These are phyloP conservation scores for Lithophane ornitopus DNA, from an alignment of 2,888 invertebrate genomes.

Conservation along the genomic window DNA sequence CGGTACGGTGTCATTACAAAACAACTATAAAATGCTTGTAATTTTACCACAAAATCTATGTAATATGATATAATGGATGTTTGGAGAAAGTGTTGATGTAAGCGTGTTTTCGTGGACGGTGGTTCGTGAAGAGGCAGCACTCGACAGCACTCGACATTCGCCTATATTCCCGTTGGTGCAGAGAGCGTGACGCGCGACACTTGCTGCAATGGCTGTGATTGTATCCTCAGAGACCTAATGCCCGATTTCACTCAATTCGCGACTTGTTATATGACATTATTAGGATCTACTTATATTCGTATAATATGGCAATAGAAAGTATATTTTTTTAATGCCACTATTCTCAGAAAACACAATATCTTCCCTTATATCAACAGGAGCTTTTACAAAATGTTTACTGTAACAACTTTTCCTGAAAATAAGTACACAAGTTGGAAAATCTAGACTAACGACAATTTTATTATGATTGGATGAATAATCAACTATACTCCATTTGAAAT, in stretches of 20 bases:
- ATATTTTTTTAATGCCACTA: not conserved
- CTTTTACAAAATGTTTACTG: slow-evolving; percentile 7
- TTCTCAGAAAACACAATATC: not conserved
- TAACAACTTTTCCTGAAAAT: not conserved
- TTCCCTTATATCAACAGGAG: not conserved
- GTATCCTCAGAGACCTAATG: slow-evolving; percentile 43
- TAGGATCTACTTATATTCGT: not conserved
- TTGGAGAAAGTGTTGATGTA: slow-evolving; percentile 72
- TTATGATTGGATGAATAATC: not conserved
- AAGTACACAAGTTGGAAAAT: not conserved
- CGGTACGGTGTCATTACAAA: slow-evolving; percentile 55
- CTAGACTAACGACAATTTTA: not conserved
- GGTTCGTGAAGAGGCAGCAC: slow-evolving; percentile 52
- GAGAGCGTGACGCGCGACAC: slow-evolving; percentile 69
- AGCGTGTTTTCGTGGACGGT: slow-evolving; percentile 68
- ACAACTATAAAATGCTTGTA: slow-evolving; percentile 58
- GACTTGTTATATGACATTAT: slow-evolving; percentile 3
- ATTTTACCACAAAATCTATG: slow-evolving; percentile 66
- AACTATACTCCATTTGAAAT: too few species aligned
- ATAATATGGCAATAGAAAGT: not conserved
- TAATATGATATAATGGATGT: slow-evolving; percentile 70
- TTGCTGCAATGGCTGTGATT: slow-evolving; percentile 15
- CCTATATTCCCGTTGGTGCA: slow-evolving; percentile 64
- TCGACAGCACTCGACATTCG: slow-evolving; percentile 19
- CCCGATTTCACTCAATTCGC: slow-evolving; percentile 48